Conservation (phyloP, 2,113 vertebrate species). For the Aspiorhynchus laticeps region DNA sequence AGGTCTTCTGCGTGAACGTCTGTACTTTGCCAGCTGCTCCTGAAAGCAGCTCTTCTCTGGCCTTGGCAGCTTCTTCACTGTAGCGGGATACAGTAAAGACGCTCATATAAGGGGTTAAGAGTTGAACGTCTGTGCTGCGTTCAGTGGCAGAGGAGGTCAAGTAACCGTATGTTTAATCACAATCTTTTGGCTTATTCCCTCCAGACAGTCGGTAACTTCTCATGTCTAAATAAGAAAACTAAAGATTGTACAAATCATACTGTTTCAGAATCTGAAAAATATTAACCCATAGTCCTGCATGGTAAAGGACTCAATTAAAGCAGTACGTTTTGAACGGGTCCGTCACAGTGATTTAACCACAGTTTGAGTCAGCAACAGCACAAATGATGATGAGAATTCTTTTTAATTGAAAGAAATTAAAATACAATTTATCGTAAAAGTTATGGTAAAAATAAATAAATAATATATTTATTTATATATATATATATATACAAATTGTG, state of each 20-base stretch:
- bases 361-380: background rate
- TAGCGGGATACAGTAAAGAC: constrained; percentile 49
- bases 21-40: constrained; percentile 57
- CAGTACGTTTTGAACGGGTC: background rate
- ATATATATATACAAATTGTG: too few relatives aligned
- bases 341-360: background rate
- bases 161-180: background rate
- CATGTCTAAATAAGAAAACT: background rate
- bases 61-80: constrained; percentile 47
- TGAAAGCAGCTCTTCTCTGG: constrained; percentile 52
- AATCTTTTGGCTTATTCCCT: background rate
- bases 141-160: background rate
- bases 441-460: too few relatives aligned
- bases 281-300: background rate
- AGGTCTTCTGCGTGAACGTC: constrained; percentile 57
- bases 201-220: background rate
- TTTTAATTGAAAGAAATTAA: too few relatives aligned
- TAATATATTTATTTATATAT: too few relatives aligned
- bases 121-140: background rate
- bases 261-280: background rate
- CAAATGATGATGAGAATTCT: background rate
- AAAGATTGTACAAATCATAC: background rate
- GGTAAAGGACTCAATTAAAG: background rate
- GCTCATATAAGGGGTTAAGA: background rate
- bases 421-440: too few relatives aligned